Evolutionary conservation across 2,113 vertebrate species (phyloP).

Genomic region (Chamaea fasciata): DNA sequence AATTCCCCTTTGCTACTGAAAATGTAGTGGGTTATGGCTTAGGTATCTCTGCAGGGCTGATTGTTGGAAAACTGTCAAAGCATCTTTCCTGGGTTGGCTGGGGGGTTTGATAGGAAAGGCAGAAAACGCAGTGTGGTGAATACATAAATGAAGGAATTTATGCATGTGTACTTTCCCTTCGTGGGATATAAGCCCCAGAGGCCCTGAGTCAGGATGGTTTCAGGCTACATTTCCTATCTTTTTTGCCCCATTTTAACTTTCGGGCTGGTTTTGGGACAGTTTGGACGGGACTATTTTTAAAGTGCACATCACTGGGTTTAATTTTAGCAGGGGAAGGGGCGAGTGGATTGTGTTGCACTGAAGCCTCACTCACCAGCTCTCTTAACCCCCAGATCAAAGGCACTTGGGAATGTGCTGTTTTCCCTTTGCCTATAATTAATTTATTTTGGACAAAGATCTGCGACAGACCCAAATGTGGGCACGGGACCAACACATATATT

Average conservation of each 20-base stretch:
- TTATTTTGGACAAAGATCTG: not conserved
- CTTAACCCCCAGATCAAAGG: not conserved
- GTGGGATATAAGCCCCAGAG: conserved; percentile 6
- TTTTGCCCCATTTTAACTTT: not conserved
- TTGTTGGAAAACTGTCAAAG: not conserved
- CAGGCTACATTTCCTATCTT: conserved; percentile 22
- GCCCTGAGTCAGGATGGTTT: not conserved
- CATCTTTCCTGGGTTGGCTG: not conserved
- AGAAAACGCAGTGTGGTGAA: not conserved
- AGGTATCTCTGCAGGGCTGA: not conserved
- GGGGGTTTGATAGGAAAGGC: not conserved
- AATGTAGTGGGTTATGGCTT: rapidly evolving
- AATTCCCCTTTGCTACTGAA: not conserved
- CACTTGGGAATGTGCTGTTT: not conserved
- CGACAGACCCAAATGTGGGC: not conserved
- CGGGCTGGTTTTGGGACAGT: not conserved
- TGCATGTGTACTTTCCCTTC: not conserved
- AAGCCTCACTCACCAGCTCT: not conserved
- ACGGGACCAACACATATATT: not conserved
- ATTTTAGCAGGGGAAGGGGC: not conserved
- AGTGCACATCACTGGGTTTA: not conserved
- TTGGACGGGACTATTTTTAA: not conserved
- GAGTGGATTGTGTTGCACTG: not conserved
- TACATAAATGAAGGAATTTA: not conserved
- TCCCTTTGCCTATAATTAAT: not conserved